Evolutionary conservation across 2,113 vertebrate genomes (phyloP).

Genomic region (Litocranius walleri): DNA sequence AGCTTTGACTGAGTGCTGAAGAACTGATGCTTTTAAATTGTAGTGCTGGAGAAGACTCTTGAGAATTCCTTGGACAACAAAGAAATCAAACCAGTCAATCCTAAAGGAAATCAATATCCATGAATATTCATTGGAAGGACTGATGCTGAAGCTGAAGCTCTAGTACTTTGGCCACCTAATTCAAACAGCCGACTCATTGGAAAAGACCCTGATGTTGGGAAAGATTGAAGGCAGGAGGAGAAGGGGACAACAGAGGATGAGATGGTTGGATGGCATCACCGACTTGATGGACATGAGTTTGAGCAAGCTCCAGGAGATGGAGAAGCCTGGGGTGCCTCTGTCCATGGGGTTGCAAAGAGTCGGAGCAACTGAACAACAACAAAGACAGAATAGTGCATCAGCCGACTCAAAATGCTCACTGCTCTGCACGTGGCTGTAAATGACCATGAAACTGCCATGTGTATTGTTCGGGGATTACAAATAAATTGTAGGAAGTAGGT

Average conservation of each 20-base stretch:
- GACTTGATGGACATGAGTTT: neutral
- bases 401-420: neutral
- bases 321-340: neutral
- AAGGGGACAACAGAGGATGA: neutral
- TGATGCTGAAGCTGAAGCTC: neutral
- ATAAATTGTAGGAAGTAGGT: neutral
- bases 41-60: neutral
- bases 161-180: neutral
- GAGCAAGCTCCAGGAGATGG: neutral
- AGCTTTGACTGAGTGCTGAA: neutral
- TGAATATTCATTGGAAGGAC: neutral
- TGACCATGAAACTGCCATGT: neutral
- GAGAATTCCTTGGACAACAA: neutral
- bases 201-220: neutral
- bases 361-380: accelerated
- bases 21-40: neutral
- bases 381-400: neutral
- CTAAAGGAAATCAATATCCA: neutral
- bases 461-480: neutral
- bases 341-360: neutral
- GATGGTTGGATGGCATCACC: neutral
- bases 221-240: neutral
- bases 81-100: neutral
- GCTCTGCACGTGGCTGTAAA: neutral
- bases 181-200: neutral